These are phyloP conservation scores for Electrophaes corylata DNA, from an alignment of 2,888 invertebrate species.

Conservation along the genomic window DNA sequence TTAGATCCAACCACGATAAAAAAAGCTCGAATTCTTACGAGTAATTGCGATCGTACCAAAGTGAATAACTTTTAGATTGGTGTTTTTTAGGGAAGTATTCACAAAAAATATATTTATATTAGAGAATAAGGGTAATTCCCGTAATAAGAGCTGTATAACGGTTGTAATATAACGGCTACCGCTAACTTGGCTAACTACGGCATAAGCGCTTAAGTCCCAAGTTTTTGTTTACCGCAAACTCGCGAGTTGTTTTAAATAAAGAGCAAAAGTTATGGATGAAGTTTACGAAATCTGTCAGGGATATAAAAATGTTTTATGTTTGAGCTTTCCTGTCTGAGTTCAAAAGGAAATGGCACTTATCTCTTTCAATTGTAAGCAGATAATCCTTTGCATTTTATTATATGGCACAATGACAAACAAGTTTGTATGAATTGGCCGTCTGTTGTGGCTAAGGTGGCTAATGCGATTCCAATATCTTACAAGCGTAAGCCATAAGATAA, in stretches of 20 bases:
- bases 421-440: background rate
- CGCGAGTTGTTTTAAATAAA: slow-evolving; percentile 33
- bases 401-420: background rate
- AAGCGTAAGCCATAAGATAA: too few species aligned
- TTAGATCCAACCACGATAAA: too few species aligned
- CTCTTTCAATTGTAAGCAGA: background rate
- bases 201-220: slow-evolving; percentile 36
- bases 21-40: too few species aligned
- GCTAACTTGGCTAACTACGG: background rate
- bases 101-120: too few species aligned
- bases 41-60: too few species aligned
- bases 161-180: slow-evolving; percentile 3
- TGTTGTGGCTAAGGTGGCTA: background rate
- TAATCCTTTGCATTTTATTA: slow-evolving; percentile 9
- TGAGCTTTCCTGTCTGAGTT: slow-evolving; percentile 12
- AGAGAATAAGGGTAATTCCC: background rate
- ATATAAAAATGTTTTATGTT: slow-evolving; percentile 31
- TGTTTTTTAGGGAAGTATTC: too few species aligned
- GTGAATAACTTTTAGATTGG: too few species aligned
- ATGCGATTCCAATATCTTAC: background rate
- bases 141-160: background rate
- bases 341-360: slow-evolving; percentile 18
- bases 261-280: slow-evolving; percentile 32
- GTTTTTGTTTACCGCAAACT: slow-evolving; percentile 56
- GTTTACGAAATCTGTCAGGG: slow-evolving; percentile 30